A percentile compares a stretch with the other conserved stretches of the same genome.
These are phyloP conservation scores for Caenorhabditis sinica DNA, from an alignment of 2,888 invertebrate genomes.

Conservation along the genomic window DNA sequence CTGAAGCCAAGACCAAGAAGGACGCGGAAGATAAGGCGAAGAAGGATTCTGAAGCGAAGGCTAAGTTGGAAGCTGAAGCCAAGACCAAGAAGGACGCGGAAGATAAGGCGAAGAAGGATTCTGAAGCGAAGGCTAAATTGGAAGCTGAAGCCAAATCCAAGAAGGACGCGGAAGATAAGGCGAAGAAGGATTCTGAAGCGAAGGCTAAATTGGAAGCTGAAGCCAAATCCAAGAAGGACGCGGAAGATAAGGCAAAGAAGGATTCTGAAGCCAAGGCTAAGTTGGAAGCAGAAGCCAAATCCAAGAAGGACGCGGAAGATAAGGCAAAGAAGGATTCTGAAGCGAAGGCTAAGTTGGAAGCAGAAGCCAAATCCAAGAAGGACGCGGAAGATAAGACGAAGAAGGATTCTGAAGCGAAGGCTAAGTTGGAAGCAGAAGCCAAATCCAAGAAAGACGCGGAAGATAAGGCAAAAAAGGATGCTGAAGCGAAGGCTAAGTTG, in stretches of 20 bases:
- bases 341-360: conserved; percentile 16
- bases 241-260: conserved; percentile 4
- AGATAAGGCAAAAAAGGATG: conserved; percentile 19
- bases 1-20: neutral
- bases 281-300: neutral
- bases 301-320: conserved; percentile 33
- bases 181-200: conserved; percentile 40
- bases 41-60: conserved; percentile 16
- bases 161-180: conserved; percentile 27
- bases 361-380: conserved; percentile 19
- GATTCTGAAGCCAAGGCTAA: conserved; percentile 11
- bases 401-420: conserved; percentile 1
- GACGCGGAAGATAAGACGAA: conserved; percentile 21
- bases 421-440: conserved; percentile 24
- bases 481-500: conserved; percentile 35
- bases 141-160: conserved; percentile 6
- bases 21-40: conserved; percentile 32
- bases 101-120: conserved; percentile 21
- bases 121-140: conserved; percentile 29
- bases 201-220: conserved; percentile 18
- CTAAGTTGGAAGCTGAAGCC: neutral
- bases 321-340: conserved; percentile 33
- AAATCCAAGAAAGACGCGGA: conserved; percentile 41
- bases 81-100: conserved; percentile 39
- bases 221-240: neutral